Conservation (phyloP, 2,113 vertebrate species). For the Pteruthius melanotis region DNA sequence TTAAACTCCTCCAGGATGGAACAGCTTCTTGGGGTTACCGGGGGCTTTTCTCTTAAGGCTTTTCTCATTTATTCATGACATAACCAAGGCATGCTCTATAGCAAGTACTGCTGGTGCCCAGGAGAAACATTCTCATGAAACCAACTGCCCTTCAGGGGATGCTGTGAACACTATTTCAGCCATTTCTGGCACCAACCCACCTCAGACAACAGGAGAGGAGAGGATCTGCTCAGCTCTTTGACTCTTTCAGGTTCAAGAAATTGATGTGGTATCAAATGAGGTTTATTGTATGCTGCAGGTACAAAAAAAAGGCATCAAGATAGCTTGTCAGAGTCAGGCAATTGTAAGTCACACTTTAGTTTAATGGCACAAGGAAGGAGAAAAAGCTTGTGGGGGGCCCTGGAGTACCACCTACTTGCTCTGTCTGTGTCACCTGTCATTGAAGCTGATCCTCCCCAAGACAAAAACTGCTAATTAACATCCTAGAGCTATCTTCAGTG, state of each 20-base stretch:
- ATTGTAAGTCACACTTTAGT: neutral
- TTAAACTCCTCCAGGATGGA: neutral
- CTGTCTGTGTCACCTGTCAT: neutral
- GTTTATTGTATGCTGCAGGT: slow-evolving; percentile 66
- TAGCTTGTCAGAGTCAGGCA: neutral
- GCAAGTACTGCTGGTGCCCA: neutral
- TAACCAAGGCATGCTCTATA: neutral
- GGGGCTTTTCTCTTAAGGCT: neutral
- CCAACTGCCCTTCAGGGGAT: neutral
- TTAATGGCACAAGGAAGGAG: neutral
- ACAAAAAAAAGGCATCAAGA: neutral
- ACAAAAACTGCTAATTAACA: neutral
- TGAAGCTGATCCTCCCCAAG: neutral
- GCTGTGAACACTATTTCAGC: neutral
- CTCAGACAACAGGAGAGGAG: slow-evolving; percentile 70
- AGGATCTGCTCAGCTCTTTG: slow-evolving; percentile 73
- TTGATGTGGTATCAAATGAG: slow-evolving; percentile 48
- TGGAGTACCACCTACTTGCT: neutral
- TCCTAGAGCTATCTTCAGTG: neutral
- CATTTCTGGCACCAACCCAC: slow-evolving; percentile 33
- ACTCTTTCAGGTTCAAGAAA: slow-evolving; percentile 66
- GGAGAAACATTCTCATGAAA: neutral
- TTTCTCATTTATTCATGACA: neutral
- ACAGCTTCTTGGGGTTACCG: neutral
- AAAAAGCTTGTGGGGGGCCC: neutral